Conservation (phyloP, 2,797 vertebrate genomes). For the Sebastes miniatus region DNA sequence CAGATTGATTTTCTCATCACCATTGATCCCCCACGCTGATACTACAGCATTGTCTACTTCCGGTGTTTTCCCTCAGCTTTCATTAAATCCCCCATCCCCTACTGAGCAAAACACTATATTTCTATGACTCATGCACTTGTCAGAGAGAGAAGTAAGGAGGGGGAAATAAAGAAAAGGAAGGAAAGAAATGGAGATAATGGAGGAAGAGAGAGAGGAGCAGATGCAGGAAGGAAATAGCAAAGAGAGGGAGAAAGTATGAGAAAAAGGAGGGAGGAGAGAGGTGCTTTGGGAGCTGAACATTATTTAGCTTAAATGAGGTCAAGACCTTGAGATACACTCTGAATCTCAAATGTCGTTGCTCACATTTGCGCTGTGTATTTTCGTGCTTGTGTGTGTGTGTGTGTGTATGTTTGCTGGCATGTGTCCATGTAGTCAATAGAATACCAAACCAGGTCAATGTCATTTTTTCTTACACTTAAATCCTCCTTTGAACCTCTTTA, state of each 20-base stretch:
- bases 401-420: slow-evolving; percentile 15
- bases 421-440: slow-evolving; percentile 44
- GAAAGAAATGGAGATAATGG: neutral
- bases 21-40: slow-evolving; percentile 17
- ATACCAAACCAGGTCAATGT: slow-evolving; percentile 57
- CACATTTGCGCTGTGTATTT: slow-evolving; percentile 58
- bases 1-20: slow-evolving; percentile 51
- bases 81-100: slow-evolving; percentile 33
- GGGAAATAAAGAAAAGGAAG: neutral
- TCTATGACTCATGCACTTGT: slow-evolving; percentile 34
- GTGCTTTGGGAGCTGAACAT: slow-evolving; percentile 74
- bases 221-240: slow-evolving; percentile 19
- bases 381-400: neutral
- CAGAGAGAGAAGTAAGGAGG: neutral
- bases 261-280: slow-evolving; percentile 32
- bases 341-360: slow-evolving; percentile 79
- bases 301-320: slow-evolving; percentile 82
- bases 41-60: slow-evolving; percentile 20
- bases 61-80: slow-evolving; percentile 14
- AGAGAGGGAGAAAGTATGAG: slow-evolving; percentile 14
- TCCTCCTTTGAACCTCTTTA: slow-evolving; percentile 36
- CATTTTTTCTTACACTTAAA: slow-evolving; percentile 40
- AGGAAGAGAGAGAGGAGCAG: neutral
- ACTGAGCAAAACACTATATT: slow-evolving; percentile 20
- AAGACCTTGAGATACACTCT: slow-evolving; percentile 78